Base-by-base conservation (phyloP, 2,113 vertebrate genomes). In the Solenodon paradoxus region DNA sequence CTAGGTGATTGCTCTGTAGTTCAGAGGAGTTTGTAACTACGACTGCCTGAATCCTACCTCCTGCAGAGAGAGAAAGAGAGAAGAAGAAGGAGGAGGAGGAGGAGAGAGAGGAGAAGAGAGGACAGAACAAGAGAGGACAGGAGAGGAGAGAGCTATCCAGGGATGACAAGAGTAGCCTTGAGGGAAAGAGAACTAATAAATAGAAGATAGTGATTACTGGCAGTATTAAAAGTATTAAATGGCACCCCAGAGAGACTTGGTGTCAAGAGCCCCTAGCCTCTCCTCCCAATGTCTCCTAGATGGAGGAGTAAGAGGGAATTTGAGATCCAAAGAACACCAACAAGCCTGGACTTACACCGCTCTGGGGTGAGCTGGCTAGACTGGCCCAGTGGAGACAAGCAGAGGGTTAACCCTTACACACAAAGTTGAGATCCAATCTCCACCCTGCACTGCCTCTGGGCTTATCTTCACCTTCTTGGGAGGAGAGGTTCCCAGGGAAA, bases 401-500 rank as follows among this genome's bases (percentile, higher is more conserved):
- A n/a, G 24, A 84, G 55, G 35, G 64, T 94, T 94, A 95, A 87
- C 92, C 79, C 83, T 86, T 96, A 77, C n/a, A 7, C 42, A 63
- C 12, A 3, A 82, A 78, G 57, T 63, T 75, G 72, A 85, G 72
- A 77, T 91, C 38, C 68, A 72, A 0, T 66, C 69, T 77, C 87
- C 40, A 68, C 75, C 90, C 7, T 9, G 72, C 24, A 22, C 66
- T 49, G 90, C 93, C 90, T 19, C 0, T 4, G 78, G 85, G 81
- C 68, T 72, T 88, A n/a, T 82, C 89, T 80, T 85, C 30, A 86
- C 47, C 66, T 68, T 82, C 35, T 30, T 63, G 61, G 66, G 75
- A 94, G 86, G 92, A 96, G 78, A 96, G 78, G 69, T 93, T 97
- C 92, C 90, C 87, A 92, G 95, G 78, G 83, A 87, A 88, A 79